Evolutionary conservation across 2,888 invertebrate species (phyloP), one percentile per base, ranked within the genome.

Genomic region (Lucinisca nassula): DNA sequence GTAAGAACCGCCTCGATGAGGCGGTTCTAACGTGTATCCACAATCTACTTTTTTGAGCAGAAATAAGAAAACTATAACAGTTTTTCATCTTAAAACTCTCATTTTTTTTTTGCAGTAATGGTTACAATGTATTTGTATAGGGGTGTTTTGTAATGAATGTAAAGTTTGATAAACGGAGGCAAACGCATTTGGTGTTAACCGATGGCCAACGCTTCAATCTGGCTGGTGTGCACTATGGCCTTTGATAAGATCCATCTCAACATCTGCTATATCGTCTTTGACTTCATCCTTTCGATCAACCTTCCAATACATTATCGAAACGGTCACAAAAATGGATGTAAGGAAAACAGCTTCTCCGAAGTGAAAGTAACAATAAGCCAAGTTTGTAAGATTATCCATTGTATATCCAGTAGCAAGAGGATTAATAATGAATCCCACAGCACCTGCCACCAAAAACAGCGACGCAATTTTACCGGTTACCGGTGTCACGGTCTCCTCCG

Each of bases 381-480:
- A 4, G 21, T 67, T 35, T 14, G 32, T 32, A 21, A 67, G 12
- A 8, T 84, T 75, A 21, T 92, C 91, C 90, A 92, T 91, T 32
- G 90, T 72, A 38, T 82, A 85, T 14, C 92, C 92, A 6, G 90
- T 70, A 3, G 90, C 67, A 12, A 89, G 45, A 21, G 92, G 92
- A 70, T 90, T 92, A 8, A 87, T 80, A 86, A 89, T 87, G 14
- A 88, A 86, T 0, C 90, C 90, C 0, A 78, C 77, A 24, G 88
- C 86, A n/a, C 87, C 82, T 17, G 88, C 82, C 72, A 91, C 85
- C 12, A 90, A 75, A 21, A 91, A 78, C 21, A 80, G 77, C 8
- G 91, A 91, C 14, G 90, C 79, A 17, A 92, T 73, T 72, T 85
- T 83, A 2, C 90, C 90, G 0, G 87, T 88, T 10, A 92, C 86